Evolutionary conservation across 1,140 invertebrate species (phyloP).

Genomic region (Micrasema longulum): DNA sequence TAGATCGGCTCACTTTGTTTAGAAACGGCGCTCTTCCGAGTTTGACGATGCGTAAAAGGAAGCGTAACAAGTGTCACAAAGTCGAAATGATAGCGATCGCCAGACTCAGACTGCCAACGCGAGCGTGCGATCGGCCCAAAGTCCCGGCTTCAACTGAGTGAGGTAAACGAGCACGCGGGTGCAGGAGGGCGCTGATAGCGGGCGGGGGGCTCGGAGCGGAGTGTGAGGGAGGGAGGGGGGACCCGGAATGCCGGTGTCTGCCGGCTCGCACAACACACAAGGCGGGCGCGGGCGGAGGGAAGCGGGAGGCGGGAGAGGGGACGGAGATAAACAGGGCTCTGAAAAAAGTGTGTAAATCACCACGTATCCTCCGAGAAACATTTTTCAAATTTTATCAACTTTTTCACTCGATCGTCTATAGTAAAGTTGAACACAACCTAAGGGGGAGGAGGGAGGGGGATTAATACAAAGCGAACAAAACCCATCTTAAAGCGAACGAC

Average conservation of each 20-base stretch:
- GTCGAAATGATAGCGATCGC: slow-evolving; percentile 63
- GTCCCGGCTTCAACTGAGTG: slow-evolving; percentile 44
- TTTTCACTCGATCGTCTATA: no score
- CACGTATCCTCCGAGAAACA: background rate
- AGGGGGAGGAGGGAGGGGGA: slow-evolving; percentile 27
- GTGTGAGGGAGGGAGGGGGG: slow-evolving; percentile 62
- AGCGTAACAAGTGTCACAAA: slow-evolving; percentile 45
- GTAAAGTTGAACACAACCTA: no score
- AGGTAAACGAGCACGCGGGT: slow-evolving; percentile 57
- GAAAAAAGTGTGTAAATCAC: background rate
- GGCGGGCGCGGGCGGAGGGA: slow-evolving; percentile 51
- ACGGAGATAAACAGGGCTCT: no score
- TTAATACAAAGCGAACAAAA: slow-evolving; percentile 41
- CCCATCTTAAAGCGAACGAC: no score
- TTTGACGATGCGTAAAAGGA: slow-evolving; percentile 27
- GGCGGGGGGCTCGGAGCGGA: slow-evolving; percentile 59
- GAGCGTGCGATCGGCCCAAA: slow-evolving; percentile 37
- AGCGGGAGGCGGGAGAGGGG: no score
- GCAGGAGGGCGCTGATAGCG: slow-evolving; percentile 60
- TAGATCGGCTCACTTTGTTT: slow-evolving; percentile 25
- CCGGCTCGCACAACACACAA: slow-evolving; percentile 58
- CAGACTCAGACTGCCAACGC: slow-evolving; percentile 58
- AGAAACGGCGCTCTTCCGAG: slow-evolving; percentile 18
- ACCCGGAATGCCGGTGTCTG: slow-evolving; percentile 63
- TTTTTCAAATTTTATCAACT: background rate